Evolutionary conservation across 2,113 vertebrate genomes (phyloP), one percentile per base, ranked within the genome.

Genomic region (Burhinus bistriatus): DNA sequence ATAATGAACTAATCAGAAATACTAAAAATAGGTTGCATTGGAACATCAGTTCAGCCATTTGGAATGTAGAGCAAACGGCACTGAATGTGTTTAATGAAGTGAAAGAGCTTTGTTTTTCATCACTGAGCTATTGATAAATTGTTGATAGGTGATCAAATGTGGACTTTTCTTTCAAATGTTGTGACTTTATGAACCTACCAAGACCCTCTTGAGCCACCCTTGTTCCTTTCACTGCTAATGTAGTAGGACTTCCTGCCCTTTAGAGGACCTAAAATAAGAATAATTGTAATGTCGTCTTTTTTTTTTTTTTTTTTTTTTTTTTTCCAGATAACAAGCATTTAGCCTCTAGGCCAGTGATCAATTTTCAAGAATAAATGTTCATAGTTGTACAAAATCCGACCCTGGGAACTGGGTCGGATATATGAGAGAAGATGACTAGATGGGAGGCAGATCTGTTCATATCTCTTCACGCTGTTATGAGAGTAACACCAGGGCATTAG

Each of bases 391-490:
- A 58, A 80, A 95, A 94, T 87, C 84, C 93, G 83, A 61, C 62
- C 78, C 82, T 95, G 87, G 81, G 81, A 98, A 97, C 91, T 98
- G 97, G 93, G 96, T 97, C 36, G 76, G 94, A 87, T 97, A 95
- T 79, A 34, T 84, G 73, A 93, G 64, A 90, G 86, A 91, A 86
- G 96, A 97, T 97, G 97, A 97, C 95, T 97, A 98, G 97, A 98
- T 96, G 92, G 76, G 90, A 97, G 64, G 40, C 95, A 97, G 93
- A 98, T 72, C 96, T 92, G 93, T 97, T 98, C 96, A 92, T 80
- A 84, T 95, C 88, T 97, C 49, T 73, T 32, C 32, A 8, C 44
- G 82, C n/a, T 73, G n/a, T 65, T 86, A 88, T 23, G 58, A 76
- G 62, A 87, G 68, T 36, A 90, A 91, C 30, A 78, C 9, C 40